Evolutionary conservation across 2,888 invertebrate genomes (phyloP), one percentile per base, ranked within the genome.

Genomic region (Baccha elongata): DNA sequence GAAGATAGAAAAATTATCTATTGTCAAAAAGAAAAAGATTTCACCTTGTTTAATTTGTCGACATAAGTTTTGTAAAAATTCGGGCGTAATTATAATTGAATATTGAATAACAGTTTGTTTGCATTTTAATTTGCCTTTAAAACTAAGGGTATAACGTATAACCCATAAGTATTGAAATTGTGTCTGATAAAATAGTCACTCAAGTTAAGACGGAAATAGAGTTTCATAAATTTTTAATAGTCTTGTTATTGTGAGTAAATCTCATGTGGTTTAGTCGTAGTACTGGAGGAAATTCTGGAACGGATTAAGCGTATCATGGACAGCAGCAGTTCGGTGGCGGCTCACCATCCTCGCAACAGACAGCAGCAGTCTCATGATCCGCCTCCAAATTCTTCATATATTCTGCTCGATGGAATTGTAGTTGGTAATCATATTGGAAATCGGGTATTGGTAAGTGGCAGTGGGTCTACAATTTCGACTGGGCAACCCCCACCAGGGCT

Each of bases 331-430:
- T 83, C 83, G 72, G 83, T 83, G 64, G 78, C 73, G 69, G n/a
- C n/a, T n/a, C 88, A 46, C 68, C 84, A 35, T 85, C 86, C 69
- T 85, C 85, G 81, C 85, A 86, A 75, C 84, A 85, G 52, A 79
- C 86, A 29, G 84, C 76, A 75, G 85, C 86, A 32, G 85, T 85
- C 62, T 85, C 86, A 50, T 88, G 88, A 84, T 87, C 88, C 74
- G 88, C 88, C 15, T 86, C 87, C 85, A 84, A 87, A 58, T 85
- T 89, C 89, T 3, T 87, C 90, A 78, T 89, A 87, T 7, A 90
- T 89, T 86, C 86, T 89, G 7, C 67, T 89, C 10, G 89, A 89
- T 83, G 89, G 89, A 4, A 88, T 90, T 73, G 87, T 89, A 0
- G 86, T 89, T 35, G 89, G 89, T 7, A 89, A 89, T 3, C 75